phyloP scores from a whole-genome alignment of 2,113 vertebrate species.

The Neopipo cinnamomea region DNA sequence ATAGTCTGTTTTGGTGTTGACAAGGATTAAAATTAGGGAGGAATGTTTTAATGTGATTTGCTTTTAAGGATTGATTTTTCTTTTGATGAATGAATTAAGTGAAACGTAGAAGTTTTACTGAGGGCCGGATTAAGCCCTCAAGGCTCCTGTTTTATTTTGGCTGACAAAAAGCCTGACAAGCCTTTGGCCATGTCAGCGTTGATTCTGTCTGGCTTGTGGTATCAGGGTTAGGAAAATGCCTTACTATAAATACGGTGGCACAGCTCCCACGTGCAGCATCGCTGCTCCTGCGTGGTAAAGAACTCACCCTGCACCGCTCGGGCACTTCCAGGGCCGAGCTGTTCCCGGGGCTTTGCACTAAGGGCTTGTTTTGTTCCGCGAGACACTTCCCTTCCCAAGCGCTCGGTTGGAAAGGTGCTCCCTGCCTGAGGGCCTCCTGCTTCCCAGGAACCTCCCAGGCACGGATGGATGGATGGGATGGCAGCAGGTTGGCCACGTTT shows the following conservation, averaged over 20 bases:
- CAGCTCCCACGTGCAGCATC: background rate
- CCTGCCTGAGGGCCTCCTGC: background rate
- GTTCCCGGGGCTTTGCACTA: background rate
- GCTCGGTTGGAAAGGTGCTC: background rate
- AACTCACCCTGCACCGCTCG: background rate
- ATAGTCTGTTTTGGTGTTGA: background rate
- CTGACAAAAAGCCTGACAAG: background rate
- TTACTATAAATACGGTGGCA: background rate
- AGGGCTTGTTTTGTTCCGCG: background rate
- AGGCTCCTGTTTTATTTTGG: background rate
- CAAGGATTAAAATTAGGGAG: background rate
- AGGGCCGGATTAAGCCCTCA: background rate
- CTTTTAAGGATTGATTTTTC: background rate
- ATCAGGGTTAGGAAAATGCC: background rate
- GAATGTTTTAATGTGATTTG: background rate
- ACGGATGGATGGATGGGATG: rapidly evolving
- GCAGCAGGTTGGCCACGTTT: background rate
- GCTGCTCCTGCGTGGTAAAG: background rate
- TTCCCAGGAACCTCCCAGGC: background rate
- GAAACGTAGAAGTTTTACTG: background rate
- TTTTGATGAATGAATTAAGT: background rate
- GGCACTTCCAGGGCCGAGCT: background rate
- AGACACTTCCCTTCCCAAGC: background rate
- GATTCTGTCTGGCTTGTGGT: background rate
- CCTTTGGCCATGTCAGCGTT: background rate